Conservation (phyloP, 2,888 invertebrate species). For the Anoplius nigerrimus region DNA sequence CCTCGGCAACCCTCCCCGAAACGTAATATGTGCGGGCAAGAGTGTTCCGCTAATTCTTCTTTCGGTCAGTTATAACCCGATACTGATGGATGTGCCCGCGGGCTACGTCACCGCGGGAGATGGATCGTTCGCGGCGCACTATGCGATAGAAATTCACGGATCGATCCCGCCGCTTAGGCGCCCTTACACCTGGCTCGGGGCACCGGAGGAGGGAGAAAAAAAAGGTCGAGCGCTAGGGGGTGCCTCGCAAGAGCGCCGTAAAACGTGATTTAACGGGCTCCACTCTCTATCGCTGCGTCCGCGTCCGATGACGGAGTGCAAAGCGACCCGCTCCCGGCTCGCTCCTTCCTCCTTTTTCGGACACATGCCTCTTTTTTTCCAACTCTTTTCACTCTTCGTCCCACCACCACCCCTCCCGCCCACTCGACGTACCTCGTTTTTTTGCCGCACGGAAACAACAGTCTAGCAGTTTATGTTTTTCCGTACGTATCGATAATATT, state of each 20-base stretch:
- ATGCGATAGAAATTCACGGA: constrained; percentile 28
- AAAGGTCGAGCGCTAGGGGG: neutral
- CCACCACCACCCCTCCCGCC: neutral
- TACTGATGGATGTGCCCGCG: constrained; percentile 33
- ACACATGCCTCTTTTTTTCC: no score
- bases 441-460: neutral
- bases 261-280: neutral
- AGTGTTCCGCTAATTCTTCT: constrained; percentile 28
- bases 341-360: neutral
- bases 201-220: neutral
- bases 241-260: neutral
- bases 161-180: constrained; percentile 23
- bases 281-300: neutral
- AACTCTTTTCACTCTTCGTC: no score
- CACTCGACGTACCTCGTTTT: neutral
- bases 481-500: no score
- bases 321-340: neutral
- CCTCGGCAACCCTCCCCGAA: constrained; percentile 3
- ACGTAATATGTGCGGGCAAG: neutral
- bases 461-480: neutral
- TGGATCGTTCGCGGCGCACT: constrained; percentile 26
- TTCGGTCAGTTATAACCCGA: constrained; percentile 31
- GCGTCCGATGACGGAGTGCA: neutral
- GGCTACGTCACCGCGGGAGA: constrained; percentile 24
- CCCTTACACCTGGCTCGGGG: neutral